Conservation (phyloP, 2,797 vertebrate species). For the Sebastiscus tertius region DNA sequence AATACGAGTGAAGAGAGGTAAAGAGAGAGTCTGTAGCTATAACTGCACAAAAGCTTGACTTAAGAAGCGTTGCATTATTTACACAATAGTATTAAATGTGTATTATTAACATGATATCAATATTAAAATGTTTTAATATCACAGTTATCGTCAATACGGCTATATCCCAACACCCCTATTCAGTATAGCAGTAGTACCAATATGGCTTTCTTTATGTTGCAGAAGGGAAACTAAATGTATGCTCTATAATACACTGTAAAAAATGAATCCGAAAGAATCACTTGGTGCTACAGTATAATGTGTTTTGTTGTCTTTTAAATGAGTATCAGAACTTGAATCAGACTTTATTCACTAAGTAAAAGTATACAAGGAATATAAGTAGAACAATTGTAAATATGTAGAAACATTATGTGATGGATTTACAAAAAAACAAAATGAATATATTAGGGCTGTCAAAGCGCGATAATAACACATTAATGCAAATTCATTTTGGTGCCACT, state of each 20-base stretch:
- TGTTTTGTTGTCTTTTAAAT: background rate
- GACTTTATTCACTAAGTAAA: background rate
- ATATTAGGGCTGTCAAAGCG: too few relatives aligned
- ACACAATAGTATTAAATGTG: too few relatives aligned
- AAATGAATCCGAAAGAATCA: background rate
- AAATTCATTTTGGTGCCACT: too few relatives aligned
- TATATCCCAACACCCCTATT: too few relatives aligned
- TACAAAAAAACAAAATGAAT: background rate
- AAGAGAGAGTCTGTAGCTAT: too few relatives aligned
- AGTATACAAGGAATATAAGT: background rate
- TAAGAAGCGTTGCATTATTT: too few relatives aligned
- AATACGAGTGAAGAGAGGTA: too few relatives aligned
- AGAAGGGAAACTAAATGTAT: background rate
- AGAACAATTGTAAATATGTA: background rate
- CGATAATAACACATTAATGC: fast-evolving
- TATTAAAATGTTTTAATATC: too few relatives aligned
- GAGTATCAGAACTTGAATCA: background rate
- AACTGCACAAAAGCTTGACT: fast-evolving
- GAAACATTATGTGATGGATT: background rate
- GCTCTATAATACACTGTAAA: background rate
- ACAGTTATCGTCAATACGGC: too few relatives aligned
- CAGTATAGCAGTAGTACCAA: background rate
- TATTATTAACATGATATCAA: too few relatives aligned
- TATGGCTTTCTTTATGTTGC: background rate
- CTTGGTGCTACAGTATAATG: background rate